Evolutionary conservation across 1,140 invertebrate species (phyloP), one percentile per base, ranked within the genome.

Genomic region (Caenorhabditis remanei): DNA sequence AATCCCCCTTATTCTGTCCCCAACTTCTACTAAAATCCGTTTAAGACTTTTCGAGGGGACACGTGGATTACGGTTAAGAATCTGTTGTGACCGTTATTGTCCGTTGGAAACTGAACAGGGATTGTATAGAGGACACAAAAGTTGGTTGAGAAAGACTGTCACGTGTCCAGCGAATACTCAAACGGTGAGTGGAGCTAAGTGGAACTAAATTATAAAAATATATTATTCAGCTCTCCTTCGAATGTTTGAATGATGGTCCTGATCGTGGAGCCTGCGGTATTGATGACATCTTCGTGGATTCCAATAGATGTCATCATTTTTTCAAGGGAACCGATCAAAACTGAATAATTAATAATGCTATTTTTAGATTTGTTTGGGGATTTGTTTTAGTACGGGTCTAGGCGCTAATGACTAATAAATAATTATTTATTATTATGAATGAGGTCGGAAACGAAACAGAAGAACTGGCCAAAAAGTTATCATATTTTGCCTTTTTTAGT

Each of bases 391-490:
- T 71, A 71, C 67, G 67, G 67, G 67, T 71, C 41, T 71, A 48
- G 43, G 43, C 67, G 40, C 43, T 71, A 71, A 71, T 71, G 67
- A 71, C 67, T 71, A 71, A 71, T 71, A 48, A 71, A 71, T 65
- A 46, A 21, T 71, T 43, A n/a, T 58, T n/a, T n/a, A 11, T 53
- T 53, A 14, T 6, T 3, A 6, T 3, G 11, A 14, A 14, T 53
- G 50, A 53, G 16, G 16, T 3, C 11, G 16, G 3, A 53, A 53
- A 3, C 16, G 9, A 6, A n/a, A n/a, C n/a, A n/a, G n/a, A n/a
- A n/a, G n/a, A n/a, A n/a, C n/a, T n/a, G n/a, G n/a, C n/a, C n/a
- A n/a, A n/a, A n/a, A n/a, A n/a, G n/a, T n/a, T n/a, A n/a, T n/a
- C n/a, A n/a, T n/a, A n/a, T n/a, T n/a, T n/a, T n/a, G n/a, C n/a